Evolutionary conservation across 2,113 vertebrate species (phyloP).

Genomic region (Lathamus discolor): DNA sequence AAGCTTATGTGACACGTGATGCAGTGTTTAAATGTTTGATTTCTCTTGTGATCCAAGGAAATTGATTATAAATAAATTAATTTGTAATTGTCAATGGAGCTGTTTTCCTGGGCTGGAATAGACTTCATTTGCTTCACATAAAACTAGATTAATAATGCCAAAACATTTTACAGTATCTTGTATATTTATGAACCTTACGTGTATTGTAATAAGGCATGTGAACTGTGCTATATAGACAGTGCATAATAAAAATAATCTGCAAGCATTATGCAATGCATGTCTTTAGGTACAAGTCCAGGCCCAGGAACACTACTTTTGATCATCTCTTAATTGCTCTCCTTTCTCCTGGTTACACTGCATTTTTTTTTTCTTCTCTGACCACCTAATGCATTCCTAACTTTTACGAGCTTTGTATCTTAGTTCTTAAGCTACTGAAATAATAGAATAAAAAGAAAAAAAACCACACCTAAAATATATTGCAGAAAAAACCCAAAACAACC

Average conservation of each 20-base stretch:
- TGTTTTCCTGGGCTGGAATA: neutral
- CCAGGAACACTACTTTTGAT: neutral
- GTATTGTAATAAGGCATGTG: neutral
- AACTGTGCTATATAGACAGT: neutral
- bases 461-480: neutral
- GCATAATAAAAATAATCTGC: neutral
- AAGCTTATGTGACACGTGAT: neutral
- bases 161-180: neutral
- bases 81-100: neutral
- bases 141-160: neutral
- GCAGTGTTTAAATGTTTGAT: neutral
- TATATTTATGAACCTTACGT: neutral
- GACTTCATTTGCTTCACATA: neutral
- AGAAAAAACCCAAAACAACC: neutral
- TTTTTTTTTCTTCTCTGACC: neutral
- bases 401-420: conserved; percentile 30
- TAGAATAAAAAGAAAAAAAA: neutral
- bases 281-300: neutral
- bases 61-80: neutral
- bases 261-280: neutral
- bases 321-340: conserved; percentile 8
- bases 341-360: neutral
- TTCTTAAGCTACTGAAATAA: conserved; percentile 52
- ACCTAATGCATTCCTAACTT: conserved; percentile 26
- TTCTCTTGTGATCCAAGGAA: neutral